Conservation (phyloP, 37 sponge, comb jelly and placozoan genomes). For the Tethya wilhelma region DNA sequence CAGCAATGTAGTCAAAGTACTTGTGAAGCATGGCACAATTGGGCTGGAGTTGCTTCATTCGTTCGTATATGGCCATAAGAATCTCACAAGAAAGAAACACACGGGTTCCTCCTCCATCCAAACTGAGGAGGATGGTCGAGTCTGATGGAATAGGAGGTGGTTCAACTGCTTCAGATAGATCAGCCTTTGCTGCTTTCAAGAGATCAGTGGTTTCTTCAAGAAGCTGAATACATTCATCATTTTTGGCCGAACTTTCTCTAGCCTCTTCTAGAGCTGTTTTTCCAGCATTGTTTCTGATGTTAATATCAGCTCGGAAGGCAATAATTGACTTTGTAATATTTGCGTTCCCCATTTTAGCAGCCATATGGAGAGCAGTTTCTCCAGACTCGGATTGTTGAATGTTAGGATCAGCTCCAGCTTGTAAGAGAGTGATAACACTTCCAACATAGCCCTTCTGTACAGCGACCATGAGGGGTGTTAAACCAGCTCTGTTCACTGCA, state of each 20-base stretch:
- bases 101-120: slow-evolving; percentile 64
- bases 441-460: not conserved
- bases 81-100: slow-evolving; percentile 23
- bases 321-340: slow-evolving; percentile 33
- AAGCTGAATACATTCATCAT: slow-evolving; percentile 11
- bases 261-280: slow-evolving; percentile 33
- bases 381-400: slow-evolving; percentile 5
- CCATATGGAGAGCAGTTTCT: slow-evolving; percentile 37
- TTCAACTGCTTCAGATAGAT: not conserved
- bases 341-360: slow-evolving; percentile 23
- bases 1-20: too few species aligned
- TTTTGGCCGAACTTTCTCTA: not conserved
- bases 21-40: slow-evolving; percentile 8
- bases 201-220: not conserved
- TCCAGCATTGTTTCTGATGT: slow-evolving; percentile 18
- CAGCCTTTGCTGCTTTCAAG: not conserved
- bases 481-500: not conserved
- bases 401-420: slow-evolving; percentile 30
- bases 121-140: not conserved
- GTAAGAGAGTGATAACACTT: slow-evolving; percentile 20
- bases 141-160: not conserved
- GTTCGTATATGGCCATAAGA: slow-evolving; percentile 33
- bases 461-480: slow-evolving; percentile 45
- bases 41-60: slow-evolving; percentile 41
- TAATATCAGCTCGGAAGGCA: slow-evolving; percentile 51